Evolutionary conservation across 2,888 invertebrate species (phyloP).

Genomic region (Neoaliturus tenellus): DNA sequence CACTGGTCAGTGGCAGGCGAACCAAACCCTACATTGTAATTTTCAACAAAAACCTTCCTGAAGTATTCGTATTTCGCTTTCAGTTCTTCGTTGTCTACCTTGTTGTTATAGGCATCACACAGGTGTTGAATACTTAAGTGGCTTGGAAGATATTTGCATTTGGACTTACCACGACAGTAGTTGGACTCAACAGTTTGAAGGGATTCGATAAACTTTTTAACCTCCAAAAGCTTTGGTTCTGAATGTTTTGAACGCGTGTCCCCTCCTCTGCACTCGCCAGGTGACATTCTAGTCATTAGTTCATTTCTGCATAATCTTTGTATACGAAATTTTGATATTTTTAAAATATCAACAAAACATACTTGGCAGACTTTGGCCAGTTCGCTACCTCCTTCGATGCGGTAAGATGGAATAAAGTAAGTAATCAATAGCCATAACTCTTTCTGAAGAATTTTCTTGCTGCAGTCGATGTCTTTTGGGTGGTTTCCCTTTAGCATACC

Average conservation of each 20-base stretch:
- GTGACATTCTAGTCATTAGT: too few relatives aligned
- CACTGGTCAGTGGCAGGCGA: slow-evolving; percentile 39
- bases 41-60: neutral
- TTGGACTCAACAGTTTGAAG: neutral
- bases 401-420: slow-evolving; percentile 36
- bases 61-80: slow-evolving; percentile 44
- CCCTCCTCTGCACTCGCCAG: too few relatives aligned
- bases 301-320: too few relatives aligned
- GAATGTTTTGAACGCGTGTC: slow-evolving; percentile 19
- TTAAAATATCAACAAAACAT: neutral
- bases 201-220: too few relatives aligned
- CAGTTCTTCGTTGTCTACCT: neutral
- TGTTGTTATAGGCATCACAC: neutral
- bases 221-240: too few relatives aligned
- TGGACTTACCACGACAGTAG: slow-evolving; percentile 24
- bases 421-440: slow-evolving; percentile 30
- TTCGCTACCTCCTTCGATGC: too few relatives aligned
- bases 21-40: slow-evolving; percentile 44
- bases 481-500: neutral
- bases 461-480: neutral
- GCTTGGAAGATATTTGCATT: slow-evolving; percentile 22
- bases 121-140: slow-evolving; percentile 29
- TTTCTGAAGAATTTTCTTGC: neutral
- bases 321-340: slow-evolving; percentile 4
- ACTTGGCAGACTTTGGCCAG: too few relatives aligned